Conservation (phyloP, 2,888 invertebrate species). For the Tricholauxania praeusta region DNA sequence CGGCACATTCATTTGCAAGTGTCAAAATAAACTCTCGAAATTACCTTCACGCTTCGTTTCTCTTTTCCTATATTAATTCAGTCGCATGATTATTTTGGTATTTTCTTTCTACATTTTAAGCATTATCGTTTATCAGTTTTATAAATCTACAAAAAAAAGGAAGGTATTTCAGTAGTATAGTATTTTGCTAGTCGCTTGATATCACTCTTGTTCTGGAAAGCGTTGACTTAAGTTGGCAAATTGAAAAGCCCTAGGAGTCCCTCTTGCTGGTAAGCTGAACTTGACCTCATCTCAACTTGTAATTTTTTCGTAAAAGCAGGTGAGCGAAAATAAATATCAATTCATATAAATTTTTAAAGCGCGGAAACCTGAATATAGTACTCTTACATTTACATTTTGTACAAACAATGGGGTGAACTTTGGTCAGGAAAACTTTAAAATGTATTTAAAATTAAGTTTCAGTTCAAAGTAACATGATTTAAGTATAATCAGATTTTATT, state of each 20-base stretch:
- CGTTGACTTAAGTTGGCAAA: conserved; percentile 31
- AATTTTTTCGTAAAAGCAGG: background rate
- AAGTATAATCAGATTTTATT: too few relatives aligned
- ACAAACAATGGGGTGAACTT: too few relatives aligned
- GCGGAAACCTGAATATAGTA: too few relatives aligned
- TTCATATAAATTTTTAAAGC: too few relatives aligned
- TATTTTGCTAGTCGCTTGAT: conserved; percentile 10
- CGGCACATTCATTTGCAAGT: too few relatives aligned
- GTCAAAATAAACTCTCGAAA: too few relatives aligned
- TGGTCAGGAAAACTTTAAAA: too few relatives aligned
- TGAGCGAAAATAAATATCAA: background rate
- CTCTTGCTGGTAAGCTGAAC: background rate
- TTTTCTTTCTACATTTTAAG: background rate
- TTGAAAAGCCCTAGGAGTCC: background rate
- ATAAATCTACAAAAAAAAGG: conserved; percentile 1
- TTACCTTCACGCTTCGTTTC: too few relatives aligned
- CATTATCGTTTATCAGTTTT: conserved; percentile 25
- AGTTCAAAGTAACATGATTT: too few relatives aligned
- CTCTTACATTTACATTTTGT: too few relatives aligned
- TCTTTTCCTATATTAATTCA: background rate
- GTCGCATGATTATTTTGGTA: conserved; percentile 4
- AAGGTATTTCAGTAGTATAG: background rate
- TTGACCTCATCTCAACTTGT: background rate
- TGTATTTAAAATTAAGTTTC: too few relatives aligned
- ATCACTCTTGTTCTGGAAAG: conserved; percentile 43